Conservation (phyloP, 2,113 vertebrate species). For the Brienomyrus longianalis region DNA sequence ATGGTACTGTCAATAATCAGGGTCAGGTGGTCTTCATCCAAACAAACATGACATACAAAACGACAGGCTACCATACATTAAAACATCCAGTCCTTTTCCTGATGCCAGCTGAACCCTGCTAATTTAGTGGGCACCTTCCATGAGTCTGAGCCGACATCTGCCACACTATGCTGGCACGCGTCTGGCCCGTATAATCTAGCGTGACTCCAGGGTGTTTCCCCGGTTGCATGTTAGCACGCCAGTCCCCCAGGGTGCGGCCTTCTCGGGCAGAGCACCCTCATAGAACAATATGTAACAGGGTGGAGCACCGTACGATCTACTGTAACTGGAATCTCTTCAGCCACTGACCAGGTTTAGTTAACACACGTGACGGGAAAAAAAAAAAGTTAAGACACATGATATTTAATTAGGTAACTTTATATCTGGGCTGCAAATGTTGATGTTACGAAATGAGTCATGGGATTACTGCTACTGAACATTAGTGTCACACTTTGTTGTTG, state of each 20-base stretch:
- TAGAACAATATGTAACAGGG: background rate
- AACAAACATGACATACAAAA: background rate
- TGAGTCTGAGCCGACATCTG: background rate
- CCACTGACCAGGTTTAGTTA: background rate
- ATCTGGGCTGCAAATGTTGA: background rate
- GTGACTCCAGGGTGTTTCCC: no score
- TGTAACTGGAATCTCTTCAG: background rate
- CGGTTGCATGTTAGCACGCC: no score
- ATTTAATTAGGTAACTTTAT: conserved; percentile 2
- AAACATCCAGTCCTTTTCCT: background rate
- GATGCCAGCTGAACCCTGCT: background rate
- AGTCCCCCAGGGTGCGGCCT: background rate
- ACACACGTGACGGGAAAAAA: background rate
- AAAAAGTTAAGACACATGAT: background rate
- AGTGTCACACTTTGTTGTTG: background rate
- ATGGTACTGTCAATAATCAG: background rate
- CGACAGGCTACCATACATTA: background rate
- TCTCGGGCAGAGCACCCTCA: background rate
- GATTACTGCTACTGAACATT: background rate
- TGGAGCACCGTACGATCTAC: background rate
- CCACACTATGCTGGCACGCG: background rate
- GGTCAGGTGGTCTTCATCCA: background rate
- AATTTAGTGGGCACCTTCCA: background rate
- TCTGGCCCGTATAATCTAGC: background rate
- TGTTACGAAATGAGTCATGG: background rate